Evolutionary conservation across 2,888 invertebrate genomes (phyloP).

Genomic region (Alloplasta piceator): DNA sequence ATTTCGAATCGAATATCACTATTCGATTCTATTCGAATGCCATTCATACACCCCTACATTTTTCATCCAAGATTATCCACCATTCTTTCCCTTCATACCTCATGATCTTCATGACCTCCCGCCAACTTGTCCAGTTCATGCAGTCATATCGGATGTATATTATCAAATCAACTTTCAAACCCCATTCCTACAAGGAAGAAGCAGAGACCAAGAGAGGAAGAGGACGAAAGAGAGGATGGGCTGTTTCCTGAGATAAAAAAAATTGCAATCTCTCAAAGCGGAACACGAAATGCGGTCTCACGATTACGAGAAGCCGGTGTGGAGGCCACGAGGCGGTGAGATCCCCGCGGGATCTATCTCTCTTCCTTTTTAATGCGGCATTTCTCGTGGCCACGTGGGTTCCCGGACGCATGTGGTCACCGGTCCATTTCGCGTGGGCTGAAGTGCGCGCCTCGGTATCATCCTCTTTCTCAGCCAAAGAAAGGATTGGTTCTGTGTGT

Average conservation of each 20-base stretch:
- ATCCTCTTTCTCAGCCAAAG: slow-evolving; percentile 55
- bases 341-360: slow-evolving; percentile 54
- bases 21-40: too few relatives aligned
- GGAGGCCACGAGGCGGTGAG: slow-evolving; percentile 62
- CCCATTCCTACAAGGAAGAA: not conserved
- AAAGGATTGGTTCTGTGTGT: slow-evolving; percentile 56
- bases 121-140: not conserved
- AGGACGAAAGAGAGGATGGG: slow-evolving; percentile 55
- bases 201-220: too few relatives aligned
- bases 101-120: too few relatives aligned
- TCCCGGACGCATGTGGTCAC: slow-evolving; percentile 72
- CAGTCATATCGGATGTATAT: not conserved
- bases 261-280: slow-evolving; percentile 67
- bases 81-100: too few relatives aligned
- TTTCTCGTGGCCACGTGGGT: slow-evolving; percentile 67
- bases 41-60: too few relatives aligned
- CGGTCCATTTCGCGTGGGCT: slow-evolving; percentile 68
- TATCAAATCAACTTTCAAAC: not conserved
- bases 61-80: too few relatives aligned
- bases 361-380: slow-evolving; percentile 47
- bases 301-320: slow-evolving; percentile 61
- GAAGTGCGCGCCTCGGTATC: slow-evolving; percentile 59
- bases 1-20: too few relatives aligned
- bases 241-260: slow-evolving; percentile 62
- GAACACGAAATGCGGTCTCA: slow-evolving; percentile 69